Conservation (phyloP, 2,888 invertebrate species). For the Chrysolina americana region DNA sequence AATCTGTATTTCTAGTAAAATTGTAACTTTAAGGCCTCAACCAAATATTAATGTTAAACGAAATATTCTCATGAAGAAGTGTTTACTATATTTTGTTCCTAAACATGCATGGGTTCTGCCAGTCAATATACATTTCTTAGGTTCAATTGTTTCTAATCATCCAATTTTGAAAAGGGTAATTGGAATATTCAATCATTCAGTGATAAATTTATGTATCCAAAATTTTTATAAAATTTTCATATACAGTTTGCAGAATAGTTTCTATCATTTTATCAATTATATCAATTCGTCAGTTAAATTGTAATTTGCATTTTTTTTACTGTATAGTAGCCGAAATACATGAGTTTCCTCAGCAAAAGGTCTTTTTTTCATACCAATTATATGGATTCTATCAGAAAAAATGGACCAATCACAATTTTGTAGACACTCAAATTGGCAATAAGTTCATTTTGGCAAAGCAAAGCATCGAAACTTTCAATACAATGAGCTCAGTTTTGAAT, state of each 20-base stretch:
- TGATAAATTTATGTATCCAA: too few relatives aligned
- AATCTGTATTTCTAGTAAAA: neutral
- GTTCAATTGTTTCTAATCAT: neutral
- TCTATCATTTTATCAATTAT: too few relatives aligned
- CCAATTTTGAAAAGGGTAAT: neutral
- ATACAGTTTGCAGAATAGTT: too few relatives aligned
- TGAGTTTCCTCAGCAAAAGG: neutral
- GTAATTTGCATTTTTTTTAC: neutral
- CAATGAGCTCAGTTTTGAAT: too few relatives aligned
- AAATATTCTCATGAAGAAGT: neutral
- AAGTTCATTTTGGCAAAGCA: too few relatives aligned
- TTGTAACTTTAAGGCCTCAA: neutral
- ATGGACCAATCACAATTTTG: too few relatives aligned
- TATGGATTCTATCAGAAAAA: neutral
- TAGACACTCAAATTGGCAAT: too few relatives aligned
- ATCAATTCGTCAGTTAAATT: too few relatives aligned
- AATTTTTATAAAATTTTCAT: too few relatives aligned
- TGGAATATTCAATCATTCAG: neutral
- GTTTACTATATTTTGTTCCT: slow-evolving; percentile 12
- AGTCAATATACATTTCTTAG: neutral
- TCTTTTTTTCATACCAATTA: neutral
- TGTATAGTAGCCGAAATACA: neutral
- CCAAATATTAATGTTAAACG: slow-evolving; percentile 15
- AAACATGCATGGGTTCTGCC: neutral
- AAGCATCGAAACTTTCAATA: too few relatives aligned